Base-by-base conservation (phyloP, 2,888 invertebrate species). In the Ditylenchus weischeri region DNA sequence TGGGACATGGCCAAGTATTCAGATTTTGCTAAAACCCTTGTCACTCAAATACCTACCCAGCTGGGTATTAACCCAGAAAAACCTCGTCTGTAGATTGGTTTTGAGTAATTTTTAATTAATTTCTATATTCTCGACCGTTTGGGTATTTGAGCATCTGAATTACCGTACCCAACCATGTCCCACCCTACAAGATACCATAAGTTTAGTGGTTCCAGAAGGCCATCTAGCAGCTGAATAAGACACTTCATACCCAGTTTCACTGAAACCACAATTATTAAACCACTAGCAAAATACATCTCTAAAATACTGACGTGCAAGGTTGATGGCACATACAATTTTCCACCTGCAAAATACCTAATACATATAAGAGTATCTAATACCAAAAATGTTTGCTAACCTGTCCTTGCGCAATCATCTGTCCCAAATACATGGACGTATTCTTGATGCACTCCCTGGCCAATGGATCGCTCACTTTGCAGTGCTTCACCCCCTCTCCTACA, bases 191-290 rank as follows among this genome's bases (percentile, higher is more conserved):
- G 8, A 43, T 43, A 43, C 43, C 77, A 82, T 77, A 6, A 81
- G 75, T 69, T 82, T 82, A 5, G 81, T 78, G 1, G 83, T 81
- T 18, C 81, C 83, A 0, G 83, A 80, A 0, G 82, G 82, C 82
- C 82, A 82, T 21, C 82, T 69, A 19, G 82, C 82, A 0, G 82
- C 81, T 3, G 82, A 82, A 65, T 81, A 82, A 4, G 80, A 79
- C 35, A 83, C 79, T 75, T 82, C 83, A 62, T 83, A 82, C 68
- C 79, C 81, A 36, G 77, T 80, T 69, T 82, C 82, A 58, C 81
- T 81, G 48, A 71, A 71, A 36, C 8, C 18, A n/a, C 19, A 48
- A 13, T 51, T 19, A 6, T 35, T 10, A 29, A 15, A 13, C 43
- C 43, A 8, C 11, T 4, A 29, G 29, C 29, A 43, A 43, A 43